Base-by-base conservation (phyloP, 2,888 invertebrate genomes). In the Pseudococcus viburni region DNA sequence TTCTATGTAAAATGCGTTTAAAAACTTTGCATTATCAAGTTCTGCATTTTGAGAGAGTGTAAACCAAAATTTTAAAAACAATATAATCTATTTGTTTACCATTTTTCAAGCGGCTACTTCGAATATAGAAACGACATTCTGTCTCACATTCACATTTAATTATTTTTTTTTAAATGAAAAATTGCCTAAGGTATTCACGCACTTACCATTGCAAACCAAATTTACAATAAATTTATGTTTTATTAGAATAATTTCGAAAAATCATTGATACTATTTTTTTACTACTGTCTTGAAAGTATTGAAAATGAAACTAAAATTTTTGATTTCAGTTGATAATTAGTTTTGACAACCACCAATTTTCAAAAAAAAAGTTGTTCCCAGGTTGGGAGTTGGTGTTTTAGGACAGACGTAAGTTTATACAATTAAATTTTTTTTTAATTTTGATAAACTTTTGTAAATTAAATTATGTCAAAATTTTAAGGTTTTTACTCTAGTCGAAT, bases 171-270 rank as follows among this genome's bases (percentile, higher is more conserved):
- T 2, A 46, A n/a, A 19, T 26, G 80, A 83, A 83, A 83, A 46
- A 42, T 83, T 46, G n/a, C 46, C 26, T 55, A 64, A 33, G 55
- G 17, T 33, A 64, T 85, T 33, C 59, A 42, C 39, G 42, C 64
- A 42, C 64, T 64, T 64, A 85, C 85, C 64, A 85, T 85, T 59
- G 64, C 85, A 55, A 42, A 22, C 59, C 19, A 64, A 85, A 59
- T 59, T 85, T 55, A 85, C 85, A 64, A 64, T 85, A 59, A 85
- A 85, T 85, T 85, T 85, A 64, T 39, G 42, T 19, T n/a, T n/a
- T 85, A 39, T 55, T 64, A 39, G 17, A 85, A 39, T 59, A 64
- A 85, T 64, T 85, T 85, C 33, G 85, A 42, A 59, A 59, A 59
- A 85, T 26, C 64, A 85, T 85, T 33, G 85, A 59, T 26, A n/a